Conservation (phyloP, 2,888 invertebrate genomes). For the Drosophila mimica region DNA sequence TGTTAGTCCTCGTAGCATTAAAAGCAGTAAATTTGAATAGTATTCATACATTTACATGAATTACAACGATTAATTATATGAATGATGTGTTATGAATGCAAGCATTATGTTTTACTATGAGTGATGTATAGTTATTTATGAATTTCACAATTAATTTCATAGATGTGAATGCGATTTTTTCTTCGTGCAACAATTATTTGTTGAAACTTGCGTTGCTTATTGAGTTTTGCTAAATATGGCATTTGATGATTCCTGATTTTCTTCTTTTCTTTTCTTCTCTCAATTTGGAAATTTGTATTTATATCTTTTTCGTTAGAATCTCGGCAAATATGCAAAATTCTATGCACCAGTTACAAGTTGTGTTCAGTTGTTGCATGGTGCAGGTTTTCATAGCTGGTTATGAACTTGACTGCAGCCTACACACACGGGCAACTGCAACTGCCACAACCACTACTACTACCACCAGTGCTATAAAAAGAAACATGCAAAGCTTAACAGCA, state of each 20-base stretch:
- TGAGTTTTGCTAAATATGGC: background rate
- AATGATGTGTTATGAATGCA: too few species aligned
- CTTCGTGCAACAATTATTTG: too few species aligned
- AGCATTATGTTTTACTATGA: too few species aligned
- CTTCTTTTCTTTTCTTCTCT: background rate
- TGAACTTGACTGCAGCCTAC: constrained; percentile 45
- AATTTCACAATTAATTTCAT: too few species aligned
- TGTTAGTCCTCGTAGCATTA: background rate
- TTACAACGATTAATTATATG: too few species aligned
- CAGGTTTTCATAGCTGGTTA: constrained; percentile 15
- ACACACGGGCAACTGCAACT: constrained; percentile 14
- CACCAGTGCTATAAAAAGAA: constrained; percentile 13
- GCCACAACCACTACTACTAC: background rate
- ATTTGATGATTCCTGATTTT: background rate
- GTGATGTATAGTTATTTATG: too few species aligned
- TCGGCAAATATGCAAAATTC: constrained; percentile 23
- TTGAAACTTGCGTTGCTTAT: background rate
- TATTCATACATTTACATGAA: too few species aligned
- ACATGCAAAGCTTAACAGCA: constrained; percentile 21
- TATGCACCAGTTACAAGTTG: constrained; percentile 27
- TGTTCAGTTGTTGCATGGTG: constrained; percentile 7
- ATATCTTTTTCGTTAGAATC: constrained; percentile 6
- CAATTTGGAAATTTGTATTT: background rate
- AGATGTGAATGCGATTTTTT: too few species aligned
- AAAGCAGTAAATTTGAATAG: too few species aligned